Conservation (phyloP, 2,888 invertebrate species). For the Cheilosia urbana region DNA sequence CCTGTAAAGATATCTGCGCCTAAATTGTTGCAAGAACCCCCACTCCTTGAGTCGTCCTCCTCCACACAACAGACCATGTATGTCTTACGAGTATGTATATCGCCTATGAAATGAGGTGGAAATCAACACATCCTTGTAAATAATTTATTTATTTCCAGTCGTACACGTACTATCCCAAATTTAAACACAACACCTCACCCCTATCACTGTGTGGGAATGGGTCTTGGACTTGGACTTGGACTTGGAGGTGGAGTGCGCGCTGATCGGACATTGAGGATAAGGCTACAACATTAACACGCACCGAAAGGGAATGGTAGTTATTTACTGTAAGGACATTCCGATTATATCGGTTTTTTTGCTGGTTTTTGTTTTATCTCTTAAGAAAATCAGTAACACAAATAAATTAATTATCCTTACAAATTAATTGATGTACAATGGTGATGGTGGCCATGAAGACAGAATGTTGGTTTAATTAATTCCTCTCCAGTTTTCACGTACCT, state of each 20-base stretch:
- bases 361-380: conserved; percentile 8
- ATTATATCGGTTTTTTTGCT: conserved; percentile 1
- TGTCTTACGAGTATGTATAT: too few relatives aligned
- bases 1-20: too few relatives aligned
- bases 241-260: neutral
- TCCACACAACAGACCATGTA: too few relatives aligned
- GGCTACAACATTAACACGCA: neutral
- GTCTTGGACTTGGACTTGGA: too few relatives aligned
- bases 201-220: too few relatives aligned
- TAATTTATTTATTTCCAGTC: conserved; percentile 44
- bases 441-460: conserved; percentile 30
- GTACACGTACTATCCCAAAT: conserved; percentile 22
- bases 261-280: neutral
- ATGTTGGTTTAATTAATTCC: conserved; percentile 24
- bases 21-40: too few relatives aligned
- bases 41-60: too few relatives aligned
- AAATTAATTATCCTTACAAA: conserved; percentile 72
- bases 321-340: conserved; percentile 21
- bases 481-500: conserved; percentile 29
- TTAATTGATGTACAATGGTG: conserved; percentile 62
- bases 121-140: conserved; percentile 43
- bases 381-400: conserved; percentile 46
- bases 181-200: conserved; percentile 17
- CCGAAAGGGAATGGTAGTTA: neutral
- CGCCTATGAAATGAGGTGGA: conserved; percentile 15